Evolutionary conservation across 2,888 invertebrate genomes (phyloP), one percentile per base, ranked within the genome.

Genomic region (Phymatocera aterrima): DNA sequence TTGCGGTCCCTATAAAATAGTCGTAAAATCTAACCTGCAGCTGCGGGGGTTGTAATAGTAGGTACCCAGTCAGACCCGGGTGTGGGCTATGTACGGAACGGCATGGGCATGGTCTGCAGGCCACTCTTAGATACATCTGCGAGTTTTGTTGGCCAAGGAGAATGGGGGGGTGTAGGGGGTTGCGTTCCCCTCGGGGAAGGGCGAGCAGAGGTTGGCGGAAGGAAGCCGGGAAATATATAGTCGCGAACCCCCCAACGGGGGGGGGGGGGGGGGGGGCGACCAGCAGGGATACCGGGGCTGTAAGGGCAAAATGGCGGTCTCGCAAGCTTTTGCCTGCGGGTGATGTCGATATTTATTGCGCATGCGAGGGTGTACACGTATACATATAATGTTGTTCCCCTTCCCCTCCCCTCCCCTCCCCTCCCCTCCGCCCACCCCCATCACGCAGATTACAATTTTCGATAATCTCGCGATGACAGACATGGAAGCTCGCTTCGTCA

Each of bases 311-410:
- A 72, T 72, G 72, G 72, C 72, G 72, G 72, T 51, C 51, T 48
- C 61, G 10, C 43, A 72, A 72, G 72, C 72, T 40, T 72, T 51
- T 48, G 51, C 72, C 48, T 51, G 65, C 72, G 72, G 72, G 51
- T 72, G 51, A 72, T 72, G 72, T 51, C 72, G 51, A 72, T 72
- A 72, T 72, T 72, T 72, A 72, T 72, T 72, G 72, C 72, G 72
- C 72, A 72, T 72, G 72, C 72, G 72, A 72, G 72, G 48, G 72
- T 72, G 31, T 64, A 57, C 57, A 28, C 10, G 57, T 37, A 21
- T 24, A 37, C 8, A 37, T 37, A 64, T 37, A 64, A 57, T 28
- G 3, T 57, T 28, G 57, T 3, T 57, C 10, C 10, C 57, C 57
- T 8, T 8, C 8, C 40, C 8, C 40, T 8, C 40, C 40, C 40